Percentiles rank a stretch among this genome's conserved stretches.
These are phyloP conservation scores for Globicephala melas DNA, from an alignment of 2,113 vertebrate genomes.

Conservation along the genomic window DNA sequence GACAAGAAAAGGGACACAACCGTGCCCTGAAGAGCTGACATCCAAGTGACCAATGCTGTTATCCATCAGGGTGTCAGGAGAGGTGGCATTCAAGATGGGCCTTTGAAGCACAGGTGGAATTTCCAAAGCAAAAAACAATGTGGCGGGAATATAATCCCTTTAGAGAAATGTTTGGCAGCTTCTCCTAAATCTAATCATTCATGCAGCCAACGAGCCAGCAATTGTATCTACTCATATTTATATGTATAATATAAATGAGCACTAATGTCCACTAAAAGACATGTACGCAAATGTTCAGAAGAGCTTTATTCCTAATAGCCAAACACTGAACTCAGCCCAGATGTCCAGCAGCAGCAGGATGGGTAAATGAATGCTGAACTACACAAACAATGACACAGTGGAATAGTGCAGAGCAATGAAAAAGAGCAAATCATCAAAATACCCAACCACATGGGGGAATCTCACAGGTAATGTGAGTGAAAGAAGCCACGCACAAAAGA, in stretches of 20 bases:
- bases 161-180: neutral
- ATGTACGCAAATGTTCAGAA: neutral
- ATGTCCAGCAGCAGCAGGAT: neutral
- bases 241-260: neutral
- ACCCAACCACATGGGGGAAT: accelerated
- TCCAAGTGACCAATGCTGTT: accelerated
- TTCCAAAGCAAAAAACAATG: neutral
- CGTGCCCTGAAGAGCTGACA: neutral
- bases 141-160: neutral
- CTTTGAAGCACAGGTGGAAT: neutral
- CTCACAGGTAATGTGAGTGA: neutral
- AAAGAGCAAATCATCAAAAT: neutral
- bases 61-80: neutral
- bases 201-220: neutral
- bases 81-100: neutral
- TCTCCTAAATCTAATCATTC: neutral
- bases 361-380: neutral
- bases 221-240: neutral
- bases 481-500: neutral
- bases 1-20: neutral
- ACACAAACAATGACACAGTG: neutral
- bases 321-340: neutral
- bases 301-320: neutral
- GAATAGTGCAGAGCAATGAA: neutral
- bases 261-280: neutral